Evolutionary conservation across 2,797 vertebrate genomes (phyloP), one percentile per base, ranked within the genome.

Genomic region (Gobionotothen gibberifrons): DNA sequence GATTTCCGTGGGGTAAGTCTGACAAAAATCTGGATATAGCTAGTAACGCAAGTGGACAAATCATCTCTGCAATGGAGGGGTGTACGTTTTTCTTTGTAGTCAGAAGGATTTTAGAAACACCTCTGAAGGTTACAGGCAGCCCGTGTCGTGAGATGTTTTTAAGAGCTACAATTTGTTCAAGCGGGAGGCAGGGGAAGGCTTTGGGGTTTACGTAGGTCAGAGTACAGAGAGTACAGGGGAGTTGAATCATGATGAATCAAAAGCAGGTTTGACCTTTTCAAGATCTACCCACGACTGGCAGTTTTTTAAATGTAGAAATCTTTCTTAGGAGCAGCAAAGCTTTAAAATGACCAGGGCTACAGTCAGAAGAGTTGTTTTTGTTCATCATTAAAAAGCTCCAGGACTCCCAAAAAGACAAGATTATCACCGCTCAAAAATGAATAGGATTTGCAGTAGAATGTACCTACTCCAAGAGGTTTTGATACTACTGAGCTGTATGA

Each of bases 151-250:
- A 69, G 48, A 32, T 44, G 9, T 4, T 55, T n/a, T 57, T 15
- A 61, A 78, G 44, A 70, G 67, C 69, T 79, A 40, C 12, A 78
- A 74, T 58, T 69, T 52, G 43, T 47, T 29, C n/a, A 4, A 40
- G 21, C 11, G 40, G 14, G 40, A 72, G 40, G 21, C 32, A 54
- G 46, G 66, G 58, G 15, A 40, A 36, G 42, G 17, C 42, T 68
- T 74, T 61, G 52, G 54, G n/a, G 69, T 69, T 76, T 26, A 54
- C 21, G 29, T 69, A 54, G 21, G 29, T 69, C 48, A 57, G 47
- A 32, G 32, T 22, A 59, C n/a, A 65, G 9, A 1, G 54, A 61
- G 46, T 19, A 26, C 3, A n/a, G 5, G 13, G 52, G 29, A 1
- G 39, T 9, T 42, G 21, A 55, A 52, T 73, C 29, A 40, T 0